phyloP scores from a whole-genome alignment of 92 coral and sea anemone species.

The Phenganax stokvisi region DNA sequence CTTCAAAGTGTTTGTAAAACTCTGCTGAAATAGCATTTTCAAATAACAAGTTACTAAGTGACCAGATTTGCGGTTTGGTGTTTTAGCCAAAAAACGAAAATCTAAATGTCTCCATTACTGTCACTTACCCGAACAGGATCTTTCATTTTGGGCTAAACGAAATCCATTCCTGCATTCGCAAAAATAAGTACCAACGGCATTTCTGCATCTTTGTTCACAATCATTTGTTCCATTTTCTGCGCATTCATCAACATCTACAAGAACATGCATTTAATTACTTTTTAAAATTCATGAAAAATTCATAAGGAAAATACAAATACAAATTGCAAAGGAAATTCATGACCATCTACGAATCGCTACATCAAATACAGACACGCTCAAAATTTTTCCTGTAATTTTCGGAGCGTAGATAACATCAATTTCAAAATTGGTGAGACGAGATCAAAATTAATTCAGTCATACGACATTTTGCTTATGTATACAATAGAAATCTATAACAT shows the following conservation, averaged over 20 bases:
- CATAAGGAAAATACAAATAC: neutral
- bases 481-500: neutral
- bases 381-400: too few relatives aligned
- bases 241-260: conserved; percentile 53
- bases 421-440: too few relatives aligned
- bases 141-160: conserved; percentile 34
- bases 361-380: too few relatives aligned
- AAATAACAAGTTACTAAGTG: too few relatives aligned
- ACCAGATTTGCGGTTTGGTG: neutral
- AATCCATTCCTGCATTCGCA: conserved; percentile 58
- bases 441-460: too few relatives aligned
- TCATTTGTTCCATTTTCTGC: conserved; percentile 46
- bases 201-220: conserved; percentile 61
- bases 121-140: conserved; percentile 19
- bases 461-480: too few relatives aligned
- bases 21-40: too few relatives aligned
- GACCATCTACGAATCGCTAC: neutral
- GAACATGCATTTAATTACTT: neutral
- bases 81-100: neutral
- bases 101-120: neutral
- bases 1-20: too few relatives aligned
- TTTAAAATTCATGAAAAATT: neutral
- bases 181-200: conserved; percentile 45
- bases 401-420: too few relatives aligned
- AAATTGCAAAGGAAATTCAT: neutral